These are phyloP conservation scores for Rotaria sp. DNA, from an alignment of 2,888 invertebrate genomes.

Conservation along the genomic window DNA sequence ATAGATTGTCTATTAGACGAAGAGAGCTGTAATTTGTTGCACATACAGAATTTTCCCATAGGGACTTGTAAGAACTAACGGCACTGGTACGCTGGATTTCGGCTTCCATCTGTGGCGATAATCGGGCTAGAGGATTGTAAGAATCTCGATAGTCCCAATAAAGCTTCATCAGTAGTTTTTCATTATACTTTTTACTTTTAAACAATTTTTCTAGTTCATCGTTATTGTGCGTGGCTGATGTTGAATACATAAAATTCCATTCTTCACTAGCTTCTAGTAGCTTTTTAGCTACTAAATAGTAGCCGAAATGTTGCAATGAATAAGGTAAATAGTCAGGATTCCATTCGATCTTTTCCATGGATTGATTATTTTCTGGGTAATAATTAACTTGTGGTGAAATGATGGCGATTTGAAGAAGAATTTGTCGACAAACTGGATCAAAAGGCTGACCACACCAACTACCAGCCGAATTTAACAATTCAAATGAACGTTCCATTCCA, in stretches of 20 bases:
- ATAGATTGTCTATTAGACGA: not conserved
- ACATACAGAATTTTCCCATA: not conserved
- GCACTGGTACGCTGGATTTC: not conserved
- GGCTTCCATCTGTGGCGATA: not conserved
- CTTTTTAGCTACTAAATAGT: not conserved
- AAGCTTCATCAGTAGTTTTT: not conserved
- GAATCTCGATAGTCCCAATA: constrained; percentile 16
- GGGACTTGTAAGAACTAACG: not conserved
- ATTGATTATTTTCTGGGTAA: not conserved
- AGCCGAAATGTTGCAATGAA: not conserved
- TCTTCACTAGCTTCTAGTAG: not conserved
- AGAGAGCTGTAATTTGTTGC: not conserved
- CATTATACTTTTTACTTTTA: not conserved
- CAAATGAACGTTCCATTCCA: constrained; percentile 12
- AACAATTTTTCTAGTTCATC: not conserved
- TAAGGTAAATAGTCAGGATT: not conserved
- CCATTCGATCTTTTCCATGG: not conserved
- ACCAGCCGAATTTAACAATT: constrained; percentile 21
- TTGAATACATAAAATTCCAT: not conserved
- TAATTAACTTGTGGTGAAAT: not conserved
- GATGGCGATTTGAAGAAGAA: not conserved
- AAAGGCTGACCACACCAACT: not conserved
- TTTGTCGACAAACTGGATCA: not conserved
- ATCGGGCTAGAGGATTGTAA: not conserved
- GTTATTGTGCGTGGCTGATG: no score